Conservation (phyloP, 2,113 vertebrate genomes). For the Sinocyclocheilus maitianheensis region DNA sequence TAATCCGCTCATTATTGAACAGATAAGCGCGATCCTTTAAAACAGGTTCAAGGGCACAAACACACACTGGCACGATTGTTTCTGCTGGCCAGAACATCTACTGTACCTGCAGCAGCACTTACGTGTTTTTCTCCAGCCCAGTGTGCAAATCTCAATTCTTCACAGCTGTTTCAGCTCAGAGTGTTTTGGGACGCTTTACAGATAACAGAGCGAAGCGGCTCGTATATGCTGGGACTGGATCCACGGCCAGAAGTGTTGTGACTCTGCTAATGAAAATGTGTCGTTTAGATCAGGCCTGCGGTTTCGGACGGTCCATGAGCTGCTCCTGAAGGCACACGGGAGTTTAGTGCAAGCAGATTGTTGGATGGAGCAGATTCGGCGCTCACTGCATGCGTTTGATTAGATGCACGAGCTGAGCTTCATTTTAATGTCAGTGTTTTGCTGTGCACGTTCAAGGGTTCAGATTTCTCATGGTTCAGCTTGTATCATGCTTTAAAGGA, state of each 20-base stretch:
- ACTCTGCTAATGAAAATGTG: conserved; percentile 43
- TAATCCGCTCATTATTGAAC: conserved; percentile 33
- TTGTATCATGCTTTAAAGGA: too few species aligned
- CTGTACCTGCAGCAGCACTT: not conserved
- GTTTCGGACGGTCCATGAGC: conserved; percentile 7
- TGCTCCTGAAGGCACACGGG: not conserved
- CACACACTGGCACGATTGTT: not conserved
- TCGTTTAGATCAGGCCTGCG: conserved; percentile 55
- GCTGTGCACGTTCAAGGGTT: too few species aligned
- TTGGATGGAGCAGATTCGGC: too few species aligned
- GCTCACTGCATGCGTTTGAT: too few species aligned
- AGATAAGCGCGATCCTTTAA: conserved; percentile 29
- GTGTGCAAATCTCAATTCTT: conserved; percentile 64
- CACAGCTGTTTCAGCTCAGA: conserved; percentile 63
- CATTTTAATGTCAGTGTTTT: too few species aligned
- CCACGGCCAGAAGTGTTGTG: conserved; percentile 66
- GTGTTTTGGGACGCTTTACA: not conserved
- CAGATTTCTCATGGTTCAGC: too few species aligned
- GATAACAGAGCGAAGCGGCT: not conserved
- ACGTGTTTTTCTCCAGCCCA: conserved; percentile 45
- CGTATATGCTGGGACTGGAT: not conserved
- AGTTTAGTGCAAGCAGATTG: not conserved
- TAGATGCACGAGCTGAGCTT: too few species aligned
- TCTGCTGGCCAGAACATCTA: not conserved
- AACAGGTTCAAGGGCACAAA: conserved; percentile 37